These are phyloP conservation scores for Pollachius pollachius DNA, from an alignment of 2,113 vertebrate genomes.

Conservation along the genomic window DNA sequence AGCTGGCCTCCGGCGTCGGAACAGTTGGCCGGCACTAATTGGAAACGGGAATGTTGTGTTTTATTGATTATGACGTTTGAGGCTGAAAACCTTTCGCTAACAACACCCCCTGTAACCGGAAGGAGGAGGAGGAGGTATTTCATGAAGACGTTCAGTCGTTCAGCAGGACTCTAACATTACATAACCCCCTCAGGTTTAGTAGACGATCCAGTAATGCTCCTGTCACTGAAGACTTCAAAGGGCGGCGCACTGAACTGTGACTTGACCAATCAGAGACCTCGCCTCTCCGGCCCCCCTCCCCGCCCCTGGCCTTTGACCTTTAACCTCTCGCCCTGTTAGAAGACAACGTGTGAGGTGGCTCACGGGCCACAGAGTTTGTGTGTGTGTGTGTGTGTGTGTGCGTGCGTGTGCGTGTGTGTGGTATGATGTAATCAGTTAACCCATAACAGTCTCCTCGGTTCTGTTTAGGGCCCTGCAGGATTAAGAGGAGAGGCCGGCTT, in stretches of 20 bases:
- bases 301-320: conserved; percentile 52
- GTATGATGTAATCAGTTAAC: background rate
- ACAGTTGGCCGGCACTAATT: no score
- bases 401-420: conserved; percentile 17
- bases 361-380: conserved; percentile 26
- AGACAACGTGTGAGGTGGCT: conserved; percentile 40
- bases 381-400: background rate
- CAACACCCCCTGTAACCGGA: conserved; percentile 12
- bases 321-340: conserved; percentile 49
- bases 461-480: conserved; percentile 77
- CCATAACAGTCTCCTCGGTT: conserved; percentile 5
- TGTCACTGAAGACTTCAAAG: conserved; percentile 46
- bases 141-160: conserved; percentile 14
- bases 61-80: conserved; percentile 27
- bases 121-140: background rate
- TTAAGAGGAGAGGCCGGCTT: conserved; percentile 72
- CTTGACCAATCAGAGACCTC: conserved; percentile 50
- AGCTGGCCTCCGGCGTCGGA: no score
- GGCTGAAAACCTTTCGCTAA: conserved; percentile 30
- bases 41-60: no score
- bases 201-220: conserved; percentile 11
- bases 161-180: no score
- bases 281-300: conserved; percentile 41
- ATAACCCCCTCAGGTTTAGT: conserved; percentile 9
- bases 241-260: conserved; percentile 36